phyloP scores from a whole-genome alignment of 1,140 invertebrate genomes.

The Drosophila auraria region DNA sequence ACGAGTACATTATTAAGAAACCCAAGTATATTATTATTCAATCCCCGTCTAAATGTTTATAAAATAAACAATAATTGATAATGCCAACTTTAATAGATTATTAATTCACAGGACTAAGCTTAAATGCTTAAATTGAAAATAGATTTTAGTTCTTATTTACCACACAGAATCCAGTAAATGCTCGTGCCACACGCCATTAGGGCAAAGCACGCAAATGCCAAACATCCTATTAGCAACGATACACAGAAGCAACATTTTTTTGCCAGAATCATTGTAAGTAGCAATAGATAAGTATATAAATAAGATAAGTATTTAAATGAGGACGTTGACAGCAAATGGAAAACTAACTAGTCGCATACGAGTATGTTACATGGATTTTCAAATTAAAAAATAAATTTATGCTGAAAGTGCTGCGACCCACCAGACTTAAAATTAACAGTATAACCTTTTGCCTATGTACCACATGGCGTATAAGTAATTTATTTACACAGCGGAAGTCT shows the following conservation, averaged over 20 bases:
- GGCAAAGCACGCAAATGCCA: slow-evolving; percentile 8
- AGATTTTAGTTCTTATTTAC: slow-evolving; percentile 16
- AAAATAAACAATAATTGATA: background rate
- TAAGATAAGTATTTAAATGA: background rate
- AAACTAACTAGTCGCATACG: background rate
- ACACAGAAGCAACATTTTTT: slow-evolving; percentile 26
- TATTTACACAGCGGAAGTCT: slow-evolving; percentile 32
- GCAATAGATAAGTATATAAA: background rate
- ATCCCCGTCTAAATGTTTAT: no score
- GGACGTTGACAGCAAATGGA: slow-evolving; percentile 23
- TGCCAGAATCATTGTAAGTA: slow-evolving; percentile 16
- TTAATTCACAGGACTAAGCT: background rate
- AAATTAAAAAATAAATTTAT: background rate
- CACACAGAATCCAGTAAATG: slow-evolving; percentile 29
- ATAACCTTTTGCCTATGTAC: background rate
- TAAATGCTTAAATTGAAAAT: background rate
- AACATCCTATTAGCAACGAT: slow-evolving; percentile 35
- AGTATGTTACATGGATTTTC: no score
- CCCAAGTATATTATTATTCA: no score
- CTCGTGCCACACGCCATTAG: slow-evolving; percentile 9
- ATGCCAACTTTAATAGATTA: no score
- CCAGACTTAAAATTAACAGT: background rate
- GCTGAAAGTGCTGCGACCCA: background rate
- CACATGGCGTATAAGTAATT: slow-evolving; percentile 48
- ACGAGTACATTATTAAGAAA: background rate